phyloP scores from a whole-genome alignment of 2,113 vertebrate species.

The Chinchilla lanigera region DNA sequence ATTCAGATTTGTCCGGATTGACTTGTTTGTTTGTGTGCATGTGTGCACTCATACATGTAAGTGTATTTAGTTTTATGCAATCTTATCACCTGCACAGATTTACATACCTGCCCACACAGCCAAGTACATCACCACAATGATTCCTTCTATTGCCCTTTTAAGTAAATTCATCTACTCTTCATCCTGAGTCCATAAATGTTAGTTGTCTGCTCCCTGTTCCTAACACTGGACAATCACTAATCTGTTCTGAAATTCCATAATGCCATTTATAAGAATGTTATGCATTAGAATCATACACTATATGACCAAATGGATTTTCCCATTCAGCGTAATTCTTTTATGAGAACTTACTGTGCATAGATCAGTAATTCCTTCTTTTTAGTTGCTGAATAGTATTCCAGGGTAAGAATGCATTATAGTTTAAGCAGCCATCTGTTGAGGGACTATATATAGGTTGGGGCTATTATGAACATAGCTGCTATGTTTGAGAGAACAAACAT shows the following conservation, averaged over 20 bases:
- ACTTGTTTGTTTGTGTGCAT: neutral
- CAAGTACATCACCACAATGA: neutral
- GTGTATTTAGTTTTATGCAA: neutral
- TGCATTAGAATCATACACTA: neutral
- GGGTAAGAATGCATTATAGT: neutral
- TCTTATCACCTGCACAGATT: neutral
- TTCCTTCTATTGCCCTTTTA: neutral
- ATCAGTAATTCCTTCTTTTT: neutral
- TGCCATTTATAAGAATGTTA: neutral
- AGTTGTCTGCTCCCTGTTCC: neutral
- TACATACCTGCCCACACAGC: no score
- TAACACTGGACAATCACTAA: neutral
- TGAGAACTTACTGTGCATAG: neutral
- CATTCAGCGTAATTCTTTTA: neutral
- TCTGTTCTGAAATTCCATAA: neutral
- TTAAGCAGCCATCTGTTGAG: neutral
- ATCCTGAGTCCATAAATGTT: neutral
- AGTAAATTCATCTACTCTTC: neutral
- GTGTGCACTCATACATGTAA: rapidly evolving
- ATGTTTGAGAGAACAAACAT: neutral
- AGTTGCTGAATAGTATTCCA: neutral
- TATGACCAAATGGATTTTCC: neutral
- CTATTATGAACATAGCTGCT: neutral
- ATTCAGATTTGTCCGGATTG: neutral
- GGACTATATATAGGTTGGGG: neutral